A percentile compares a stretch with the other conserved stretches of the same genome.
These are phyloP conservation scores for Iguana delicatissima DNA, from an alignment of 2,797 vertebrate species.

Conservation along the genomic window DNA sequence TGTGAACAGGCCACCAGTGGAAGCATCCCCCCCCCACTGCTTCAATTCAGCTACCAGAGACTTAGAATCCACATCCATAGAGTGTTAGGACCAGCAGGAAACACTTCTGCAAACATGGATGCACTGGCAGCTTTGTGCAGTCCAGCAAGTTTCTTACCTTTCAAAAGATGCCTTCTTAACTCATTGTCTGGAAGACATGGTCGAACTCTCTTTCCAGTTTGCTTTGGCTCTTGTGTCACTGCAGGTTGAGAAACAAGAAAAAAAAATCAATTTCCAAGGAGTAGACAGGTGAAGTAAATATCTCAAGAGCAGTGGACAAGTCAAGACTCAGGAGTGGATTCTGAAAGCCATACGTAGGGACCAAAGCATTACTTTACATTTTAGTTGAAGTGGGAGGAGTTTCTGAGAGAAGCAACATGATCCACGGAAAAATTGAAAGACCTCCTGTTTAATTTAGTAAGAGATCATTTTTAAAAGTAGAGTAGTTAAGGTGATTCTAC, in stretches of 20 bases:
- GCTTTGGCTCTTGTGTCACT: neutral
- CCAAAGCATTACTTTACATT: neutral
- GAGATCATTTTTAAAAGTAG: neutral
- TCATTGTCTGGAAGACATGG: constrained; percentile 14
- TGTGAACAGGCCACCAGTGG: neutral
- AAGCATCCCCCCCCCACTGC: neutral
- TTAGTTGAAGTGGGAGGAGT: neutral
- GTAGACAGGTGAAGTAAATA: neutral
- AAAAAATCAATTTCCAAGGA: neutral
- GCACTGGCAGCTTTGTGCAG: neutral
- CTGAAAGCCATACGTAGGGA: too few relatives aligned
- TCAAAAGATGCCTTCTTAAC: constrained; percentile 57
- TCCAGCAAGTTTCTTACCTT: constrained; percentile 51
- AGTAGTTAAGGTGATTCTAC: neutral
- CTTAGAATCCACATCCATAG: neutral
- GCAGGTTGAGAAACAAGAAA: constrained; percentile 8
- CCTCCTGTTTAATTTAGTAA: neutral
- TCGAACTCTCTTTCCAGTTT: neutral
- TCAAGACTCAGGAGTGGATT: neutral
- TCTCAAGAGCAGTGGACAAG: neutral
- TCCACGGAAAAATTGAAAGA: neutral
- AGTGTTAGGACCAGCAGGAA: neutral
- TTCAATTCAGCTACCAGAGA: neutral
- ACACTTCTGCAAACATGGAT: neutral
- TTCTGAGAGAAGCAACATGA: neutral